A percentile compares a stretch with the other conserved stretches of the same genome.
Evolutionary conservation across 2,888 invertebrate genomes (phyloP).

Genomic region (Nesidiocoris tenuis): DNA sequence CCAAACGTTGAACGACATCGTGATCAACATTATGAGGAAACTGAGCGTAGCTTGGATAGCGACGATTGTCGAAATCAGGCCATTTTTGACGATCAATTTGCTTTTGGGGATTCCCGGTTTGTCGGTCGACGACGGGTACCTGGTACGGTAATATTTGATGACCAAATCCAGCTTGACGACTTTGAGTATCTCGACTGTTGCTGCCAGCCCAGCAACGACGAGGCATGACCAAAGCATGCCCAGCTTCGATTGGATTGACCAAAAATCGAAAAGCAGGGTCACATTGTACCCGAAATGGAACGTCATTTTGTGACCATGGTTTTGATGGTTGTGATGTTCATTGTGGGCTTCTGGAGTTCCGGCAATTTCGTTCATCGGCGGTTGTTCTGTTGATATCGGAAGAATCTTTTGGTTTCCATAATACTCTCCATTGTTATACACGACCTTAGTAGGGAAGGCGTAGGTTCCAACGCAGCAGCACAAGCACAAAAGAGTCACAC

Average conservation of each 20-base stretch:
- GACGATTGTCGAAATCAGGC: slow-evolving; percentile 1
- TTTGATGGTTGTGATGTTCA: no score
- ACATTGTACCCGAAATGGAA: slow-evolving; percentile 78
- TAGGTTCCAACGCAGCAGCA: no score
- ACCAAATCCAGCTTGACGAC: slow-evolving; percentile 64
- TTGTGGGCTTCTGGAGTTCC: no score
- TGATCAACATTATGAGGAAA: slow-evolving; percentile 25
- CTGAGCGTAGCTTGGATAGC: slow-evolving; percentile 22
- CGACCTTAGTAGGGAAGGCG: no score
- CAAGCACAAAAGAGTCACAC: no score
- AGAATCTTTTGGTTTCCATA: no score
- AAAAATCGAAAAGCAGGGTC: slow-evolving; percentile 77
- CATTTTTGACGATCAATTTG: background rate
- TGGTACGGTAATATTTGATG: slow-evolving; percentile 40
- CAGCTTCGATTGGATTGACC: slow-evolving; percentile 72
- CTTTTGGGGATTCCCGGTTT: background rate
- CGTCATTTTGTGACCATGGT: slow-evolving; percentile 57
- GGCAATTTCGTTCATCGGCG: no score
- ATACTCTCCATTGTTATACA: no score
- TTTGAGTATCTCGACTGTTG: slow-evolving; percentile 93
- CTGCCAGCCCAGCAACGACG: slow-evolving; percentile 86
- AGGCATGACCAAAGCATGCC: slow-evolving; percentile 87
- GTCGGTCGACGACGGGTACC: background rate
- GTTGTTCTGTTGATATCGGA: no score
- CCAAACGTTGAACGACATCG: slow-evolving; percentile 29